These are phyloP conservation scores for Synanthedon myopaeformis DNA, from an alignment of 2,888 invertebrate species.

Conservation along the genomic window DNA sequence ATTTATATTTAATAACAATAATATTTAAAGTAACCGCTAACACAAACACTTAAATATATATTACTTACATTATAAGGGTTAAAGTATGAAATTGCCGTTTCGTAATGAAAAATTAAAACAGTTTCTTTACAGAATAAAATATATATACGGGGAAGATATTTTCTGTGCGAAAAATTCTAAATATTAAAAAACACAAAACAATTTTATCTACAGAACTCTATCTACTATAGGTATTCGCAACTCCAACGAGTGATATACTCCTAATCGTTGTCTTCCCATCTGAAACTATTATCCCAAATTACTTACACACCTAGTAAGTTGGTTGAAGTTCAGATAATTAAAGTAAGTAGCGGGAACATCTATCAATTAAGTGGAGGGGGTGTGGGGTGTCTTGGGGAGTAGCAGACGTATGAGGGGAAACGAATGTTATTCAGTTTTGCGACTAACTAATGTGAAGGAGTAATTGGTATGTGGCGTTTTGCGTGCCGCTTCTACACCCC, in stretches of 20 bases:
- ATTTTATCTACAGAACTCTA: no score
- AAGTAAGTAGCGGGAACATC: slow-evolving; percentile 15
- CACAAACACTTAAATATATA: no score
- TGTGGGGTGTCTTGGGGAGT: slow-evolving; percentile 14
- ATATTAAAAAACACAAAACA: no score
- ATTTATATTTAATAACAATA: no score
- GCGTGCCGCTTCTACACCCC: neutral
- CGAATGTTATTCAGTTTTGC: neutral
- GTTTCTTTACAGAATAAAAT: no score
- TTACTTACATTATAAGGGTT: no score
- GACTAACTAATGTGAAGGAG: neutral
- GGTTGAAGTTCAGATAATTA: slow-evolving; percentile 22
- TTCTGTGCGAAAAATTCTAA: no score
- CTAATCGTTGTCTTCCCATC: neutral
- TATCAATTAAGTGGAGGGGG: slow-evolving; percentile 18
- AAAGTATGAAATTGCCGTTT: no score
- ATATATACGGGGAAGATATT: no score
- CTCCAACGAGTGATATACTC: neutral
- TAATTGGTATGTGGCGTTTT: neutral
- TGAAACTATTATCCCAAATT: slow-evolving; percentile 3
- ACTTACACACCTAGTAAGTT: neutral
- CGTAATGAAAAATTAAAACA: no score
- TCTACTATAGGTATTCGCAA: no score
- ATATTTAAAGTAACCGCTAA: no score
- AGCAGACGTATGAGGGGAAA: slow-evolving; percentile 7